These are phyloP conservation scores for Phortica variegata DNA, from an alignment of 1,140 invertebrate genomes.

Conservation along the genomic window DNA sequence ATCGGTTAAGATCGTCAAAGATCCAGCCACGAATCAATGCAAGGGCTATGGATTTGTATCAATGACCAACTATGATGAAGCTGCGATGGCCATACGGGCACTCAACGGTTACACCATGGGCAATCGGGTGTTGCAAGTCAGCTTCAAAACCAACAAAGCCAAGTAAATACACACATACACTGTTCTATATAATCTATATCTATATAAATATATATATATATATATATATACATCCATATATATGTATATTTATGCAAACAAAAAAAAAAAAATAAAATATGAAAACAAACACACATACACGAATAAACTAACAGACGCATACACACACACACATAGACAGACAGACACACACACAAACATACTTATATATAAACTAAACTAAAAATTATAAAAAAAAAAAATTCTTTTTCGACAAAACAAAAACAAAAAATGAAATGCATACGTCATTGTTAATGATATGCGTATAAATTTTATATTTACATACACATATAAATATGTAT, in stretches of 20 bases:
- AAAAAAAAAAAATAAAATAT: constrained; percentile 15
- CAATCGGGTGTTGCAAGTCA: constrained; percentile 96
- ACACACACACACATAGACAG: too few relatives aligned
- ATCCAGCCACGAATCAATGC: constrained; percentile 97
- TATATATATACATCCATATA: constrained; percentile 18
- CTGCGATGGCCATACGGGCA: constrained; percentile 94
- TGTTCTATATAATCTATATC: constrained; percentile 25
- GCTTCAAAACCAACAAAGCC: constrained; percentile 93
- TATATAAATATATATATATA: constrained; percentile 54
- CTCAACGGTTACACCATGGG: constrained; percentile 96
- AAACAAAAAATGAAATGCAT: too few relatives aligned
- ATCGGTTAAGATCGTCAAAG: constrained; percentile 96
- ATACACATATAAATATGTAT: too few relatives aligned
- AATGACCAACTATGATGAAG: constrained; percentile 99
- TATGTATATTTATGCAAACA: constrained; percentile 12
- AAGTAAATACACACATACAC: constrained; percentile 58
- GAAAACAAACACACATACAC: constrained; percentile 17
- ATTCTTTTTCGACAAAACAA: too few relatives aligned
- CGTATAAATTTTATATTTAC: too few relatives aligned
- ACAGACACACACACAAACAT: too few relatives aligned
- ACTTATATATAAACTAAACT: too few relatives aligned
- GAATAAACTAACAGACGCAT: too few relatives aligned
- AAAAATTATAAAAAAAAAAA: too few relatives aligned
- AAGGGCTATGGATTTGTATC: constrained; percentile 99
- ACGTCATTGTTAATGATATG: too few relatives aligned